phyloP scores from a whole-genome alignment of 2,797 vertebrate species.

The Jordanella pulchra region DNA sequence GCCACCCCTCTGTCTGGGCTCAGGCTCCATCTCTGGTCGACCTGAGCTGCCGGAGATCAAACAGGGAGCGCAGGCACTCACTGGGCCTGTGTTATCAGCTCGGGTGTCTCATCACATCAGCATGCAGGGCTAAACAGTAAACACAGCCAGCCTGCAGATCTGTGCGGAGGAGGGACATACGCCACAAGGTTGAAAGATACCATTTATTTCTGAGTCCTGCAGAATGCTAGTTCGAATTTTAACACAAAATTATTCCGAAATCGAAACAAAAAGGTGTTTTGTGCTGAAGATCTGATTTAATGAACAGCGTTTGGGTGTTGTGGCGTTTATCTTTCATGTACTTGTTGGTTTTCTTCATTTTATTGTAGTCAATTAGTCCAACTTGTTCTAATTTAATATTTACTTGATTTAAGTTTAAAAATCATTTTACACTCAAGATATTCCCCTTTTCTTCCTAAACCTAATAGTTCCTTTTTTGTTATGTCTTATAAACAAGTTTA shows the following conservation, averaged over 20 bases:
- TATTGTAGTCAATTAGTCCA: too few species aligned
- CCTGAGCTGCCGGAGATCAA: constrained; percentile 73
- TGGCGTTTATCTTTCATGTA: background rate
- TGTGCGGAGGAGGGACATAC: too few species aligned
- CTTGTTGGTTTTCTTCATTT: too few species aligned
- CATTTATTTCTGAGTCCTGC: background rate
- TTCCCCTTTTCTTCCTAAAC: too few species aligned
- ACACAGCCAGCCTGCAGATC: constrained; percentile 64
- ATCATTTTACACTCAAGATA: too few species aligned
- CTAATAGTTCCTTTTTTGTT: too few species aligned
- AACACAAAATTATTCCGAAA: too few species aligned
- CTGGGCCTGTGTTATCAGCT: constrained; percentile 73
- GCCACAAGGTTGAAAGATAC: background rate
- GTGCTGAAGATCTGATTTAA: background rate
- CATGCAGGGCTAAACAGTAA: constrained; percentile 75
- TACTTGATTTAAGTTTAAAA: too few species aligned
- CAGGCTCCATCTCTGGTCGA: constrained; percentile 32
- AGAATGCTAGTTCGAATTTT: background rate
- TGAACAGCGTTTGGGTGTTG: background rate
- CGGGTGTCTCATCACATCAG: constrained; percentile 78
- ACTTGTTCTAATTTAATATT: too few species aligned
- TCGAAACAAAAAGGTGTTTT: background rate
- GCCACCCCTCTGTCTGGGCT: constrained; percentile 51
- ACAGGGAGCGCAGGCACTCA: constrained; percentile 61
- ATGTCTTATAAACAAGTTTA: too few species aligned